Percentiles rank a stretch among this genome's conserved stretches.
These are phyloP conservation scores for Alethe castanea DNA, from an alignment of 2,113 vertebrate genomes.

Conservation along the genomic window DNA sequence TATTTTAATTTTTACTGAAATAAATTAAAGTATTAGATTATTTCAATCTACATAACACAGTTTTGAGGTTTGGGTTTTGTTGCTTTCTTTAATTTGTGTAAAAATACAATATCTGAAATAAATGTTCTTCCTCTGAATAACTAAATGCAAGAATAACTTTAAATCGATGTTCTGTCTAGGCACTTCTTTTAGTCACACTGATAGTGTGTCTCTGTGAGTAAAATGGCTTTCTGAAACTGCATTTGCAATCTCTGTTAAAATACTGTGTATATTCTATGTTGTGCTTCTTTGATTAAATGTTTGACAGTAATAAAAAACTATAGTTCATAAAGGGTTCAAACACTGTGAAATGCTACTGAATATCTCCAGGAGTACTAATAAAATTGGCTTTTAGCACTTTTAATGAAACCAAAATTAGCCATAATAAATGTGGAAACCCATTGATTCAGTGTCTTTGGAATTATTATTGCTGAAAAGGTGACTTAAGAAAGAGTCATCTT, in stretches of 20 bases:
- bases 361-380: background rate
- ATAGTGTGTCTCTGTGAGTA: background rate
- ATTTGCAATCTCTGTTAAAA: slow-evolving; percentile 31
- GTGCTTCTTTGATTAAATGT: slow-evolving; percentile 47
- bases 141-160: background rate
- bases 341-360: background rate
- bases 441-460: slow-evolving; percentile 23
- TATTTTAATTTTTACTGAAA: background rate
- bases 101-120: background rate
- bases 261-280: slow-evolving; percentile 8
- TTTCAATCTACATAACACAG: background rate
- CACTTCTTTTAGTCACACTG: background rate
- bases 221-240: slow-evolving; percentile 45
- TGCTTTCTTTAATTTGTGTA: background rate
- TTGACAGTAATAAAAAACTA: slow-evolving; percentile 15
- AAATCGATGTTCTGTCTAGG: background rate
- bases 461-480: slow-evolving; percentile 4
- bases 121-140: background rate
- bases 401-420: background rate
- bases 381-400: background rate
- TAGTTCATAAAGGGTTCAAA: background rate
- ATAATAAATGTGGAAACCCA: background rate
- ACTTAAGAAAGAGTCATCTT: background rate
- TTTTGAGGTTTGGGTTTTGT: background rate
- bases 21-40: background rate